Base-by-base conservation (phyloP, 2,888 invertebrate genomes). In the Cosmia trapezina region DNA sequence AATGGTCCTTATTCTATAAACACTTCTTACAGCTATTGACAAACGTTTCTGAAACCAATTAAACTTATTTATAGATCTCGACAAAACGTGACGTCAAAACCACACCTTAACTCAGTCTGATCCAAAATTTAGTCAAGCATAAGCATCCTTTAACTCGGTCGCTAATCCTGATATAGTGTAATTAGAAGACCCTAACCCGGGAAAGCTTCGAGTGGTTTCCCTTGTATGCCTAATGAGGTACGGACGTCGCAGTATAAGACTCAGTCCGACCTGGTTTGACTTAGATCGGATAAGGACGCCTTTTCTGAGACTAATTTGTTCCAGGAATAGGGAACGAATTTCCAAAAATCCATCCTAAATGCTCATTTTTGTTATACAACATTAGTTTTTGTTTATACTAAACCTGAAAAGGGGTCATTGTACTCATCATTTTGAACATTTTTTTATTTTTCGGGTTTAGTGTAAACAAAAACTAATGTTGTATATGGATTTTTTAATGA, bases 181-280 rank as follows among this genome's bases (percentile, higher is more conserved):
- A 87, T 88, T 89, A 82, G 70, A 70, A 82, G 73, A 54, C 67
- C 70, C 70, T 66, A 43, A 74, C 73, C 69, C 78, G 74, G 49
- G 62, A 22, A 37, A 67, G 70, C 76, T 81, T 81, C 83, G 85
- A 90, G 89, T 89, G 89, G 88, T 82, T 86, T 89, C 83, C 66
- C 84, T 76, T 88, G 88, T 87, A 87, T 82, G 80, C 83, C 84
- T 86, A 90, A 88, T 88, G 86, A 88, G 83, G 74, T 83, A 77
- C 83, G 83, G 87, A 81, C 78, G 75, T 63, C 75, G 64, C 59
- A 76, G 63, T 47, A 49, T 33, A 49, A 53, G 57, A 41, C 41
- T 54, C 19, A 22, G n/a, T 8, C 22, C n/a, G 53, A 53, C 33
- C 59, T 72, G 67, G 19, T 43, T 64, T 57, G 53, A 70, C 63